Evolutionary conservation across 2,888 invertebrate species (phyloP).

Genomic region (Copidosoma aretas): DNA sequence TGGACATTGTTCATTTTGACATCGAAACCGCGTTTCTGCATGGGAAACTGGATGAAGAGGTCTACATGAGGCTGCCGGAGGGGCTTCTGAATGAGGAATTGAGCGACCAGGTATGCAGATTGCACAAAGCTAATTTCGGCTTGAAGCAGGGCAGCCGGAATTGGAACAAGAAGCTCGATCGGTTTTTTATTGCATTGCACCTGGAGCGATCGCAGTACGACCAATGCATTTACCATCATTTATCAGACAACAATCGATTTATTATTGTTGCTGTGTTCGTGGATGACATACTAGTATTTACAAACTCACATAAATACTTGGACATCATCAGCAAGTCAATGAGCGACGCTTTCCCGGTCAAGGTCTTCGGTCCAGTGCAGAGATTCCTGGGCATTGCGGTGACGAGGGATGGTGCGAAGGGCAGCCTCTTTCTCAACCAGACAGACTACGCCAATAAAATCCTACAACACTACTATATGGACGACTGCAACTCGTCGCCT

Average conservation of each 20-base stretch:
- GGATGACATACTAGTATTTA: conserved; percentile 14
- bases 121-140: conserved; percentile 31
- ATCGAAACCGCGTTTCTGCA: conserved; percentile 25
- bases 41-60: conserved; percentile 11
- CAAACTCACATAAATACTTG: conserved; percentile 36
- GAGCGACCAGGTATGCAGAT: conserved; percentile 18
- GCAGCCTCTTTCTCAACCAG: background rate
- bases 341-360: conserved; percentile 38
- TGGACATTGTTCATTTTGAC: conserved; percentile 10
- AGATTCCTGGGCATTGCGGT: conserved; percentile 32
- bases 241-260: conserved; percentile 21
- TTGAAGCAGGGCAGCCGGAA: conserved; percentile 25
- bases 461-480: conserved; percentile 7
- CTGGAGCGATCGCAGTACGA: conserved; percentile 21
- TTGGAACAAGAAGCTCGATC: conserved; percentile 14
- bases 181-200: background rate
- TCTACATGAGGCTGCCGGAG: conserved; percentile 21
- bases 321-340: conserved; percentile 37
- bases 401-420: background rate
- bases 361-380: conserved; percentile 39
- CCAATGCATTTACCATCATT: conserved; percentile 41
- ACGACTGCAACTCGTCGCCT: conserved; percentile 28
- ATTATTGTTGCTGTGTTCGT: conserved; percentile 40
- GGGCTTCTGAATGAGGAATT: background rate
- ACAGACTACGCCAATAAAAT: background rate